Evolutionary conservation across 2,797 vertebrate species (phyloP).

Genomic region (Simalia tracyae): DNA sequence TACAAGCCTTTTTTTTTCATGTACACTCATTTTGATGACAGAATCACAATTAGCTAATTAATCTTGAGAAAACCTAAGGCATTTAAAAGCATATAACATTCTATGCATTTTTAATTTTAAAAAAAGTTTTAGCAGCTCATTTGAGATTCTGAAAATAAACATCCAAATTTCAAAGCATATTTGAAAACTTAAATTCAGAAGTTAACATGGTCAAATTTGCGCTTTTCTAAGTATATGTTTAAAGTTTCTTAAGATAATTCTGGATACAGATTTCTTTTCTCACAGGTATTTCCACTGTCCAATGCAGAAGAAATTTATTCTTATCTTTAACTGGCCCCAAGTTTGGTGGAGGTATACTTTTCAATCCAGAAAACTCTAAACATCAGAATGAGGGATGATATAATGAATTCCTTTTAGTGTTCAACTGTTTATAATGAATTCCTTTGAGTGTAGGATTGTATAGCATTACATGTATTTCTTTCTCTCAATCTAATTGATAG

Average conservation of each 20-base stretch:
- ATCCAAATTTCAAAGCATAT: slow-evolving; percentile 41
- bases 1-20: not conserved
- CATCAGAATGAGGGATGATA: slow-evolving; percentile 67
- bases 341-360: slow-evolving; percentile 54
- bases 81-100: slow-evolving; percentile 45
- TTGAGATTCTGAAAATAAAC: slow-evolving; percentile 47
- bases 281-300: slow-evolving; percentile 60
- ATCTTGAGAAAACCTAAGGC: slow-evolving; percentile 45
- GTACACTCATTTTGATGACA: slow-evolving; percentile 26
- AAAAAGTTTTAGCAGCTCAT: slow-evolving; percentile 29
- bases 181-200: slow-evolving; percentile 57
- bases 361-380: slow-evolving; percentile 67
- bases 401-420: slow-evolving; percentile 75
- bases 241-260: not conserved
- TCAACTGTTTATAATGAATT: slow-evolving; percentile 74
- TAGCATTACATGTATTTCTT: slow-evolving; percentile 72
- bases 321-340: slow-evolving; percentile 67
- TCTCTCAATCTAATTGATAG: slow-evolving; percentile 67
- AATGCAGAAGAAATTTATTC: slow-evolving; percentile 72
- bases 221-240: not conserved
- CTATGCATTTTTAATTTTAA: slow-evolving; percentile 23
- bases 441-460: slow-evolving; percentile 72
- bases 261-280: slow-evolving; percentile 43
- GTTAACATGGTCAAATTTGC: slow-evolving; percentile 41
- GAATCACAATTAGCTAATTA: slow-evolving; percentile 55